A percentile compares a stretch with the other conserved stretches of the same genome.
phyloP scores from a whole-genome alignment of 1,140 invertebrate genomes.

The Drosophila yakuba region DNA sequence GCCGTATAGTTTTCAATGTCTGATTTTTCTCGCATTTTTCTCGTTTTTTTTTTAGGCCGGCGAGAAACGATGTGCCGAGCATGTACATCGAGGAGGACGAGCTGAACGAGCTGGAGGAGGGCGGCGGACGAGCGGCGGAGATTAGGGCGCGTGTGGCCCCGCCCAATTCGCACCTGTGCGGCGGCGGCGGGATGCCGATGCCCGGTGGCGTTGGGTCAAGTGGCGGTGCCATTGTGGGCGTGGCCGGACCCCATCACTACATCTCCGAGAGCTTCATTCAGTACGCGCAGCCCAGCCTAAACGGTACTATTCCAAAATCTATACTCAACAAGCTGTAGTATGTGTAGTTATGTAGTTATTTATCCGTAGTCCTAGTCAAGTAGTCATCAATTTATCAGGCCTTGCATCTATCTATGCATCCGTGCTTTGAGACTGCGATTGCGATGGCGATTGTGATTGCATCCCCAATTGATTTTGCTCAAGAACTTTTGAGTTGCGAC shows the following conservation, averaged over 20 bases:
- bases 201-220: constrained; percentile 19
- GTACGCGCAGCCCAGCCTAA: constrained; percentile 84
- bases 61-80: constrained; percentile 83
- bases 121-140: constrained; percentile 66
- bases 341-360: constrained; percentile 28
- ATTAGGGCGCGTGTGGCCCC: constrained; percentile 72
- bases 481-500: constrained; percentile 48
- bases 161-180: constrained; percentile 62
- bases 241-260: constrained; percentile 81
- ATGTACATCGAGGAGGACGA: constrained; percentile 85
- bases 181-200: constrained; percentile 22
- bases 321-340: constrained; percentile 80
- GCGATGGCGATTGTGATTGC: constrained; percentile 20
- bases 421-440: constrained; percentile 2
- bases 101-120: constrained; percentile 79
- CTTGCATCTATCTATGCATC: neutral
- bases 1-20: constrained; percentile 43
- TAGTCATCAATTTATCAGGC: constrained; percentile 40
- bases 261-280: constrained; percentile 85
- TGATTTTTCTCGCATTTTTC: constrained; percentile 6
- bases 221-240: constrained; percentile 60
- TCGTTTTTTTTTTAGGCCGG: constrained; percentile 61
- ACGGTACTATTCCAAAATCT: constrained; percentile 85
- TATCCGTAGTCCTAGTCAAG: constrained; percentile 22
- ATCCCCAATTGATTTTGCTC: constrained; percentile 47